Percentiles rank a stretch among this genome's conserved stretches.
Evolutionary conservation across 2,797 vertebrate species (phyloP).

Genomic region (Bryconaethiops microstoma): DNA sequence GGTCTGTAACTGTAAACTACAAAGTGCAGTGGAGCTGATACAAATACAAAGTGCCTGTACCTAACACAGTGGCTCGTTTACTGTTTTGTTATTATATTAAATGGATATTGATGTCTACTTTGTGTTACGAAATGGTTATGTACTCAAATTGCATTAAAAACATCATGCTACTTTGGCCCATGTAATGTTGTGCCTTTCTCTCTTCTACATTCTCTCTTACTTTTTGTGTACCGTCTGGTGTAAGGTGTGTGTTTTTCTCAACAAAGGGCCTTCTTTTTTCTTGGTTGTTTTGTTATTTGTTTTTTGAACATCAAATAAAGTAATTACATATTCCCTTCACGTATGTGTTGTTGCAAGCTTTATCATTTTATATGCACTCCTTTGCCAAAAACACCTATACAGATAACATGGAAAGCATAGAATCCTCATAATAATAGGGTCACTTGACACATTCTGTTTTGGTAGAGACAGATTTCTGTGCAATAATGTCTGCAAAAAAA

Average conservation of each 20-base stretch:
- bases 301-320: not conserved
- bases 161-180: too few relatives aligned
- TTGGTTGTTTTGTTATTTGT: not conserved
- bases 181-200: too few relatives aligned
- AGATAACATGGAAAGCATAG: not conserved
- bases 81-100: too few relatives aligned
- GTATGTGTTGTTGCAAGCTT: not conserved
- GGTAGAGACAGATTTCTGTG: not conserved
- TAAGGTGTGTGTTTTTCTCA: not conserved
- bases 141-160: too few relatives aligned
- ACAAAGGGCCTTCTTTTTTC: not conserved
- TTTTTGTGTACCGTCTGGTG: not conserved
- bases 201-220: too few relatives aligned
- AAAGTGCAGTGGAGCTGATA: too few relatives aligned
- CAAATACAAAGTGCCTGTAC: too few relatives aligned
- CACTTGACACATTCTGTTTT: slow-evolving; percentile 5
- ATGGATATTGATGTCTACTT: too few relatives aligned
- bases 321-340: not conserved
- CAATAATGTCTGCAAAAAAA: not conserved
- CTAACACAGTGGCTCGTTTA: too few relatives aligned
- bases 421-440: not conserved
- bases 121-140: too few relatives aligned
- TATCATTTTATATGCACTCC: not conserved
- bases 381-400: not conserved
- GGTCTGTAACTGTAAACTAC: too few relatives aligned